phyloP scores from a whole-genome alignment of 2,113 vertebrate genomes.

The Scytalopus superciliaris region DNA sequence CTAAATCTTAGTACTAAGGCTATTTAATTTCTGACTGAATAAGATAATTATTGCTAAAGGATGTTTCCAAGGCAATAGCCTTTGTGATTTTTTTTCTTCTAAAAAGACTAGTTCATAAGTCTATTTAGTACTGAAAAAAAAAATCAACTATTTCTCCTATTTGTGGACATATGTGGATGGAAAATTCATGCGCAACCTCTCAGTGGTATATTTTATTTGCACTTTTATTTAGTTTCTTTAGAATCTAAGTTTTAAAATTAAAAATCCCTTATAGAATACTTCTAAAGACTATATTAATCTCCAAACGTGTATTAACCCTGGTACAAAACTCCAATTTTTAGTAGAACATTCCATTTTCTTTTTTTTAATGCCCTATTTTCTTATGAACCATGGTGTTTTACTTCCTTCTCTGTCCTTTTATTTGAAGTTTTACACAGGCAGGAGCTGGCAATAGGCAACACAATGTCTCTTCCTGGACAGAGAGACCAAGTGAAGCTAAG shows the following conservation, averaged over 20 bases:
- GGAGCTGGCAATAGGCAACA: not conserved
- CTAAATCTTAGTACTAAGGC: not conserved
- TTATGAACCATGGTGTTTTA: not conserved
- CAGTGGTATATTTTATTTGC: not conserved
- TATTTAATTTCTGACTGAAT: slow-evolving; percentile 6
- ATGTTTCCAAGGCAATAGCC: not conserved
- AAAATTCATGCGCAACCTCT: not conserved
- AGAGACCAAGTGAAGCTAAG: not conserved
- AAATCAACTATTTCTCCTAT: not conserved
- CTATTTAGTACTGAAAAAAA: not conserved
- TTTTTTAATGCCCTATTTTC: not conserved
- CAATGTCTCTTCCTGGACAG: not conserved
- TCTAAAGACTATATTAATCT: not conserved
- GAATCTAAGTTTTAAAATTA: not conserved
- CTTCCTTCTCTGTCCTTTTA: not conserved
- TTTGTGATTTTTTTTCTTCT: not conserved
- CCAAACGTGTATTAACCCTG: not conserved
- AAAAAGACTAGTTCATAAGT: not conserved
- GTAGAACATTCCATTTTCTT: not conserved
- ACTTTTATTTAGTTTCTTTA: not conserved
- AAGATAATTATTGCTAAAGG: not conserved
- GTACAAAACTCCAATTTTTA: not conserved
- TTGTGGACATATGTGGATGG: not conserved
- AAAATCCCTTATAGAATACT: not conserved
- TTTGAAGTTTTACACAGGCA: not conserved